phyloP scores from a whole-genome alignment of 2,888 invertebrate species.

The Platycheirus albimanus region DNA sequence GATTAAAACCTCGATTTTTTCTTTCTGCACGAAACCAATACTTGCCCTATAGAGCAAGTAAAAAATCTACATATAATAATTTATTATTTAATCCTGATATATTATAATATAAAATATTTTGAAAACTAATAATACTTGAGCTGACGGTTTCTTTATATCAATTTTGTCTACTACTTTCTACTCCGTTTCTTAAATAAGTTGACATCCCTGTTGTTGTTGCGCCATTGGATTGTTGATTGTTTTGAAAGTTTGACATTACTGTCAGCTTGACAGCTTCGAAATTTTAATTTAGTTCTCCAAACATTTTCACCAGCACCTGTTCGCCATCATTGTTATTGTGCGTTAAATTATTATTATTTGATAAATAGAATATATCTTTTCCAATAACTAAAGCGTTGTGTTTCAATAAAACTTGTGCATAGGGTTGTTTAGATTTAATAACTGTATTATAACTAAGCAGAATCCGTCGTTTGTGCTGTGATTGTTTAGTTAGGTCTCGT shows the following conservation, averaged over 20 bases:
- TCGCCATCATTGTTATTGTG: neutral
- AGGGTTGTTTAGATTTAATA: too few relatives aligned
- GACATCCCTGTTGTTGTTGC: neutral
- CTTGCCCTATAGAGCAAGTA: too few relatives aligned
- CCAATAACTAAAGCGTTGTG: too few relatives aligned
- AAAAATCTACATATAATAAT: neutral
- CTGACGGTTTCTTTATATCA: conserved; percentile 1
- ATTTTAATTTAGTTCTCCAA: neutral
- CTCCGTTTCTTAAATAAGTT: neutral
- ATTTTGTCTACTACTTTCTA: neutral
- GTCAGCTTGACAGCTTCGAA: neutral
- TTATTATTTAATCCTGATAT: neutral
- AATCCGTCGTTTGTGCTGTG: too few relatives aligned
- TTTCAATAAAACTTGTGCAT: too few relatives aligned
- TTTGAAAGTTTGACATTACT: neutral
- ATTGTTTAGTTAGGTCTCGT: too few relatives aligned
- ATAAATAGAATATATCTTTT: neutral
- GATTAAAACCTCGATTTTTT: too few relatives aligned
- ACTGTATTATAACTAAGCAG: too few relatives aligned
- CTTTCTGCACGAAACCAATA: too few relatives aligned
- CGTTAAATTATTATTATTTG: neutral
- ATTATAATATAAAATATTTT: neutral
- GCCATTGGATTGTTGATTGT: neutral
- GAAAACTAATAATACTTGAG: conserved; percentile 1
- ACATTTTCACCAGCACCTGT: neutral